Base-by-base conservation (phyloP, 2,797 vertebrate species). In the Parauchenoglanis punctatus region DNA sequence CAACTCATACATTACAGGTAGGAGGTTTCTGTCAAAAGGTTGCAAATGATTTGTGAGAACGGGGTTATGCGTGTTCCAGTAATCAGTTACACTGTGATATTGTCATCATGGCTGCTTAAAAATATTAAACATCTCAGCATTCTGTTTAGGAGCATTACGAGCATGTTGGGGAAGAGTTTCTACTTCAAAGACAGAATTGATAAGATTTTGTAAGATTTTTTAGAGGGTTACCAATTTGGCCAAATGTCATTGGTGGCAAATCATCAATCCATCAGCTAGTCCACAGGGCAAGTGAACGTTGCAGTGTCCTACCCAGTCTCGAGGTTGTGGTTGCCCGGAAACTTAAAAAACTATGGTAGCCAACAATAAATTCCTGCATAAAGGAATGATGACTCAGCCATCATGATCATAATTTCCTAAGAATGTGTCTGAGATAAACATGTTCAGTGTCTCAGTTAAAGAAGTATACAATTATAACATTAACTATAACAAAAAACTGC, bases 1-100 rank as follows among this genome's bases (percentile, higher is more conserved):
- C 59, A 49, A 77, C 58, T 23, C 0, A 56, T 86, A 89, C 49
- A 89, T 89, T 12, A 85, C 13, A 81, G 87, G 8, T 78, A 7
- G 31, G n/a, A 23, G 46, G 73, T 20, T 75, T 67, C 46, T 67
- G 56, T 31, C 35, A 17, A 25, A 18, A 75, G 13, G 49, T n/a
- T 2, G 20, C 3, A 23, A 11, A 72, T 0, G 0, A 44, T 20
- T 28, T 5, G 7, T 25, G 13, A 28, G 25, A 28, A 65, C 3
- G 0, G 25, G 5, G 23, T 15, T 15, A 70, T 13, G 58, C 31
- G 40, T 44, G 52, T 70, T 49, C 40, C 25, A 4, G 44, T 28
- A 18, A 52, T 31, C 15, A 23, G 46, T n/a, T 20, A 68, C 2
- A 31, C 46, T 1, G 1, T 0, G 49, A 52, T 52, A 31, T 31